Evolutionary conservation across 2,113 vertebrate genomes (phyloP).

Genomic region (Cyprinodon variegatus): DNA sequence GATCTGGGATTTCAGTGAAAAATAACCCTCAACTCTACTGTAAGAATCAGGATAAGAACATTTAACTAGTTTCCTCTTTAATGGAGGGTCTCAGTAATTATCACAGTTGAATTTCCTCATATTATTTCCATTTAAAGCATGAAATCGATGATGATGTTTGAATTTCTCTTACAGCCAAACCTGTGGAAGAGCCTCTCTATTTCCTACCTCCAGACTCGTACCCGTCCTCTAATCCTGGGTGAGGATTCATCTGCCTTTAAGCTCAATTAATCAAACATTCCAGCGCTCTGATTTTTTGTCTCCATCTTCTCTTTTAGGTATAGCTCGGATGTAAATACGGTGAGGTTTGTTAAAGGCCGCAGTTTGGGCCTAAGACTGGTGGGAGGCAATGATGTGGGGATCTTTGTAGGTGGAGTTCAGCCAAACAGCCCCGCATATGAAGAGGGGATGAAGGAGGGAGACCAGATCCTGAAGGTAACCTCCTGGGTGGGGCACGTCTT

Average conservation of each 20-base stretch:
- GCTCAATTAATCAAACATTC: not conserved
- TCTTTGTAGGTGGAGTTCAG: constrained; percentile 92
- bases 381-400: constrained; percentile 92
- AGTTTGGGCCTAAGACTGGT: constrained; percentile 89
- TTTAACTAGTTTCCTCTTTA: not conserved
- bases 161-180: constrained; percentile 55
- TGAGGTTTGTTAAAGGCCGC: constrained; percentile 86
- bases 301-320: constrained; percentile 76
- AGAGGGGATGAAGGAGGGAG: constrained; percentile 88
- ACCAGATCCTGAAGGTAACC: constrained; percentile 93
- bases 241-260: constrained; percentile 8
- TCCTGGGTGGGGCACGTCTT: not conserved
- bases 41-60: constrained; percentile 48
- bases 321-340: constrained; percentile 78
- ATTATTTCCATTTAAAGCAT: not conserved
- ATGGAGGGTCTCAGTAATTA: not conserved
- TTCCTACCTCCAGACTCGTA: constrained; percentile 81
- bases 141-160: not conserved
- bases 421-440: constrained; percentile 86
- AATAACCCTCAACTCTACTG: constrained; percentile 54
- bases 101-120: not conserved
- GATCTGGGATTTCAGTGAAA: constrained; percentile 63
- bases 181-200: constrained; percentile 80
- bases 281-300: not conserved
- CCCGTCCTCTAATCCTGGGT: constrained; percentile 71